Evolutionary conservation across 2,797 vertebrate genomes (phyloP).

Genomic region (Ctenosaura bakeri): DNA sequence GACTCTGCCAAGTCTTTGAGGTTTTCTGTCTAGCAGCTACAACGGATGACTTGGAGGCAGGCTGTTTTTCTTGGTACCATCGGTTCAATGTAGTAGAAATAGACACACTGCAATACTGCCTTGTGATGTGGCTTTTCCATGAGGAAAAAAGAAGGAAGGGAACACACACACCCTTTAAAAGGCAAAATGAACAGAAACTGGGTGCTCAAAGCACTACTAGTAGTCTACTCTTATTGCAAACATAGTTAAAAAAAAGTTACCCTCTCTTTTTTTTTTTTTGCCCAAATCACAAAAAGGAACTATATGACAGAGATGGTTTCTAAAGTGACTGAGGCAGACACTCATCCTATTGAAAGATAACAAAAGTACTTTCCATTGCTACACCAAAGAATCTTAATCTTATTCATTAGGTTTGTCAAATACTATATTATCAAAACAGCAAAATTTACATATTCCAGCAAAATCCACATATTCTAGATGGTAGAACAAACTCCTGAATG

Average conservation of each 20-base stretch:
- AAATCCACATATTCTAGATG: neutral
- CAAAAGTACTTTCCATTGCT: neutral
- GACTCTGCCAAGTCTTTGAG: neutral
- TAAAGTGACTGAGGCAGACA: neutral
- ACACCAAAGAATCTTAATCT: neutral
- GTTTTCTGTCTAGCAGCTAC: neutral
- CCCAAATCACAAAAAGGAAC: neutral
- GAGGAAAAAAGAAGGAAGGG: fast-evolving
- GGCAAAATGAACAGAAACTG: neutral
- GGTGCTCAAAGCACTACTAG: neutral
- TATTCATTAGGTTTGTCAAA: neutral
- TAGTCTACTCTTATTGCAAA: neutral
- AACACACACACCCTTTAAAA: neutral
- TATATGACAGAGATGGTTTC: neutral
- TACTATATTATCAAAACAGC: neutral
- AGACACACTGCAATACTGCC: no score
- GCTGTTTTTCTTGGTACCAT: neutral
- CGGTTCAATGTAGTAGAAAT: neutral
- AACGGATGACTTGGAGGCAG: neutral
- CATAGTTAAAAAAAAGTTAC: no score
- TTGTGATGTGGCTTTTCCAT: neutral
- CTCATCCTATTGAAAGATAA: neutral
- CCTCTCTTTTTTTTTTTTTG: neutral
- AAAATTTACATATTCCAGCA: neutral
- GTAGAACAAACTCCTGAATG: neutral